Conservation (phyloP, 2,113 vertebrate genomes). For the pig (Sus scrofa) region DNA sequence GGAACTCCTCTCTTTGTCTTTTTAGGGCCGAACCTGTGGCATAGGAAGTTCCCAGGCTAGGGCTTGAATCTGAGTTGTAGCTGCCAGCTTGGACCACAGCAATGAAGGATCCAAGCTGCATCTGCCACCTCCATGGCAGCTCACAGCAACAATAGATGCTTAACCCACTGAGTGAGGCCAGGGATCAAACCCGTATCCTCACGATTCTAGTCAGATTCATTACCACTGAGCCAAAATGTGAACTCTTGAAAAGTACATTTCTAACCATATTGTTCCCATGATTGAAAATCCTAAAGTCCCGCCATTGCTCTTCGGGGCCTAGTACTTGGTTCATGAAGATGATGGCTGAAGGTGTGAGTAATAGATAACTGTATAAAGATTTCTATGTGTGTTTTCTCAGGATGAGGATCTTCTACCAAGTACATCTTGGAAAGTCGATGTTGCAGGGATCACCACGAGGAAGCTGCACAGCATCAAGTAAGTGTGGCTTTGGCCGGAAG, state of each 20-base stretch:
- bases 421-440: conserved; percentile 98
- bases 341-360: not conserved
- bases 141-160: too few species aligned
- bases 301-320: not conserved
- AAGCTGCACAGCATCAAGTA: conserved; percentile 98
- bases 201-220: too few species aligned
- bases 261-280: not conserved
- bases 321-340: not conserved
- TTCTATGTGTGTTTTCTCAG: conserved; percentile 84
- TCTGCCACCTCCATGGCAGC: too few species aligned
- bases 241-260: not conserved
- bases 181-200: too few species aligned
- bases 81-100: too few species aligned
- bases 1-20: too few species aligned
- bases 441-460: conserved; percentile 95
- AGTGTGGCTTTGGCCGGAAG: conserved; percentile 78
- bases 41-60: too few species aligned
- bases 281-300: not conserved
- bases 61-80: too few species aligned
- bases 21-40: too few species aligned
- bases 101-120: too few species aligned
- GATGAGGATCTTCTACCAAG: conserved; percentile 95
- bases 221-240: too few species aligned
- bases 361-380: not conserved
- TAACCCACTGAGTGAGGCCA: too few species aligned